Evolutionary conservation across 2,888 invertebrate species (phyloP).

Genomic region (Lepidocyrtoides sp.): DNA sequence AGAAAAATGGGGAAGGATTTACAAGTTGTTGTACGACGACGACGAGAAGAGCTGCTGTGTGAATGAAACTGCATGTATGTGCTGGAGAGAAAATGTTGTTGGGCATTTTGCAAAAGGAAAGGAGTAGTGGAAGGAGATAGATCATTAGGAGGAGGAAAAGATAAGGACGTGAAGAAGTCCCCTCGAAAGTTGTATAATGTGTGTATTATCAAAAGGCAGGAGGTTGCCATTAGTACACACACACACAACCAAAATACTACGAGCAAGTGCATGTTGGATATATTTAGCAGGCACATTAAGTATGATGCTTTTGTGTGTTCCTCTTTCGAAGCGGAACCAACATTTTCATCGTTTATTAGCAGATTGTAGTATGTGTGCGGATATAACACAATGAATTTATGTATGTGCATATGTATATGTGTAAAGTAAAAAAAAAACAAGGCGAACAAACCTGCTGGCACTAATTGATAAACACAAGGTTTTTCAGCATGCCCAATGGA

Average conservation of each 20-base stretch:
- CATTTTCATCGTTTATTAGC: background rate
- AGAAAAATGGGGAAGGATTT: slow-evolving; percentile 50
- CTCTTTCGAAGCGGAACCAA: slow-evolving; percentile 21
- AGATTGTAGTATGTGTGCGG: background rate
- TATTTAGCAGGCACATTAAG: background rate
- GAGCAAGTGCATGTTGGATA: too few relatives aligned
- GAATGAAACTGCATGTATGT: background rate
- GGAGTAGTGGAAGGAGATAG: slow-evolving; percentile 52
- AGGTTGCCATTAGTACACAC: background rate
- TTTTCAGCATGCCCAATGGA: slow-evolving; percentile 85
- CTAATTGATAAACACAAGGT: slow-evolving; percentile 85
- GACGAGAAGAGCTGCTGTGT: slow-evolving; percentile 13
- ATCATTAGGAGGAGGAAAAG: slow-evolving; percentile 68
- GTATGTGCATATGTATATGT: background rate
- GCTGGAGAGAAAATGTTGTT: slow-evolving; percentile 28
- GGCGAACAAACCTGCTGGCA: slow-evolving; percentile 85
- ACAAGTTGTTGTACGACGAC: slow-evolving; percentile 1
- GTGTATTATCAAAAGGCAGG: background rate
- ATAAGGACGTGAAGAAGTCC: slow-evolving; percentile 62
- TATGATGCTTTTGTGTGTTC: background rate
- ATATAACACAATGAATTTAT: background rate
- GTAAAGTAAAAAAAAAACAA: slow-evolving; percentile 47
- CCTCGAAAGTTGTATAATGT: slow-evolving; percentile 39
- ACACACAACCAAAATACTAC: background rate
- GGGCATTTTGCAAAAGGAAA: slow-evolving; percentile 49